Percentiles rank a stretch among this genome's conserved stretches.
phyloP scores from a whole-genome alignment of 2,113 vertebrate genomes.

The Anhinga anhinga region DNA sequence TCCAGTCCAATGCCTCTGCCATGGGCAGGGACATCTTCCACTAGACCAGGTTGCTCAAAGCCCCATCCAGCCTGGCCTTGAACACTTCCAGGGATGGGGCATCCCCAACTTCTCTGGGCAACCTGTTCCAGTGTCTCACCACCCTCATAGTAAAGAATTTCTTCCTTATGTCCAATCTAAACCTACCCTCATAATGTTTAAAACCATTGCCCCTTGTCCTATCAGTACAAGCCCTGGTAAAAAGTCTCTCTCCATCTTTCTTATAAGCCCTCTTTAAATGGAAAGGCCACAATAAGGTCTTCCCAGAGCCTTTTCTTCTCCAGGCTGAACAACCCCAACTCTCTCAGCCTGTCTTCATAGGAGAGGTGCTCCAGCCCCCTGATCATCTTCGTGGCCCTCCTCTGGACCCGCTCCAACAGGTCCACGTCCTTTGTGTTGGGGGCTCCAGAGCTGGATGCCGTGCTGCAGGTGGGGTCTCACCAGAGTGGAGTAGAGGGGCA shows the following conservation, averaged over 20 bases:
- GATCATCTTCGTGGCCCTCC: neutral
- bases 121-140: neutral
- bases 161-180: neutral
- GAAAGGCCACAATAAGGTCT: neutral
- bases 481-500: neutral
- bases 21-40: neutral
- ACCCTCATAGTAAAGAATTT: neutral
- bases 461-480: neutral
- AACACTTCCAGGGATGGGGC: neutral
- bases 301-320: neutral
- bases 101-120: neutral
- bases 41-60: neutral
- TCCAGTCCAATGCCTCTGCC: neutral
- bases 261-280: neutral
- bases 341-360: neutral
- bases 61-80: neutral
- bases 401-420: rapidly evolving
- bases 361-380: neutral
- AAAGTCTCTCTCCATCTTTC: neutral
- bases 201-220: neutral
- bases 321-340: neutral
- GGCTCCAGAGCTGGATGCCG: rapidly evolving
- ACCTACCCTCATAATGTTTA: neutral
- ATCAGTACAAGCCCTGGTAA: neutral
- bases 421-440: neutral